Evolutionary conservation across 2,888 invertebrate species (phyloP).

Genomic region (Chrysolina haemoptera): DNA sequence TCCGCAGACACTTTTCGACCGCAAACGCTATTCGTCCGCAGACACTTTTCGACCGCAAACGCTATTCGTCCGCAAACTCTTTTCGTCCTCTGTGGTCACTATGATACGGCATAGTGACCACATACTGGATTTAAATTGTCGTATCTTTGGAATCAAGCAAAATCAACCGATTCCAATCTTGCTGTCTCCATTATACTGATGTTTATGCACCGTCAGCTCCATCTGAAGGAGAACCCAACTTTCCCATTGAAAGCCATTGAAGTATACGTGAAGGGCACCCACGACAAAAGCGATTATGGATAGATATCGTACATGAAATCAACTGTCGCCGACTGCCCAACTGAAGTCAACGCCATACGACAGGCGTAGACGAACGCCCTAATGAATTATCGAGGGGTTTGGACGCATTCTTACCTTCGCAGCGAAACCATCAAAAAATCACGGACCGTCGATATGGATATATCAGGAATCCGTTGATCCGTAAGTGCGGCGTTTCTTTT

Average conservation of each 20-base stretch:
- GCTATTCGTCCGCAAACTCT: too few species aligned
- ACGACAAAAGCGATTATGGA: conserved; percentile 19
- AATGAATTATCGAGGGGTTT: conserved; percentile 50
- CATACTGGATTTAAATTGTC: too few species aligned
- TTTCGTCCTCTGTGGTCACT: too few species aligned
- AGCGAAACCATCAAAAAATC: conserved; percentile 52
- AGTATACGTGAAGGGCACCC: conserved; percentile 27
- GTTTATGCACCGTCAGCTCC: not conserved
- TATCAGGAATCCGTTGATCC: conserved; percentile 54
- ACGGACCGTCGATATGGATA: conserved; percentile 45
- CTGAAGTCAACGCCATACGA: conserved; percentile 39
- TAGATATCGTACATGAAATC: conserved; percentile 10
- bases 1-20: too few species aligned
- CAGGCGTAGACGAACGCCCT: conserved; percentile 50
- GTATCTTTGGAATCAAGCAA: too few species aligned
- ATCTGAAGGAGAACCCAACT: too few species aligned
- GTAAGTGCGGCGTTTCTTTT: conserved; percentile 54
- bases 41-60: too few species aligned
- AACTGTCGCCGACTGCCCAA: conserved; percentile 18
- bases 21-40: too few species aligned
- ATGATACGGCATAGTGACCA: too few species aligned
- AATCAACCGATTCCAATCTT: too few species aligned
- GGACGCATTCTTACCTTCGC: conserved; percentile 45
- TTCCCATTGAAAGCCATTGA: conserved; percentile 16
- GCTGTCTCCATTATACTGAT: too few species aligned